These are phyloP conservation scores for Chrysocyon brachyurus DNA, from an alignment of 2,797 vertebrate genomes.

Conservation along the genomic window DNA sequence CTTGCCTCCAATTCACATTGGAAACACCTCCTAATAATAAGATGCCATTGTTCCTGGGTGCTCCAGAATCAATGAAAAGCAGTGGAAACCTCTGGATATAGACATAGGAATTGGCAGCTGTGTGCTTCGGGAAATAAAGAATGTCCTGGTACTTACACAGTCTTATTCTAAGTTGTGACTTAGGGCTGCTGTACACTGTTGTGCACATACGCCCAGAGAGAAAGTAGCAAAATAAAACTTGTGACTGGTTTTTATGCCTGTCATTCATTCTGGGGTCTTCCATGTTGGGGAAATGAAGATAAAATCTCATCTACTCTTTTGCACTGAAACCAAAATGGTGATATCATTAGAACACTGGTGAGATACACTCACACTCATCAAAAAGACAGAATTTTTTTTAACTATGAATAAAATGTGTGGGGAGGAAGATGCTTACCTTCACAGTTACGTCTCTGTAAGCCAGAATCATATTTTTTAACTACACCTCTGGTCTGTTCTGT, in stretches of 20 bases:
- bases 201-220: not conserved
- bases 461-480: not conserved
- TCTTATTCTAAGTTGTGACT: not conserved
- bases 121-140: not conserved
- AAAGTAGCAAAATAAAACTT: not conserved
- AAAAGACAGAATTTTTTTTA: slow-evolving; percentile 15
- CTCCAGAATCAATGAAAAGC: not conserved
- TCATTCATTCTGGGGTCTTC: not conserved
- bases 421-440: not conserved
- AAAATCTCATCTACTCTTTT: slow-evolving; percentile 35
- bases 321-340: not conserved
- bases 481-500: not conserved
- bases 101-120: not conserved
- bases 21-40: not conserved
- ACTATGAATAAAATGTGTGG: not conserved
- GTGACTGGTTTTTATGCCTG: not conserved
- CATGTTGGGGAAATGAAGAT: not conserved
- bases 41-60: not conserved
- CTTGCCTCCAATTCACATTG: not conserved
- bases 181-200: not conserved
- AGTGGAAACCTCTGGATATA: not conserved
- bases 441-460: not conserved
- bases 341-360: not conserved
- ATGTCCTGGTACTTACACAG: not conserved
- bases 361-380: not conserved